phyloP scores from a whole-genome alignment of 2,797 vertebrate genomes.

The Masticophis lateralis region DNA sequence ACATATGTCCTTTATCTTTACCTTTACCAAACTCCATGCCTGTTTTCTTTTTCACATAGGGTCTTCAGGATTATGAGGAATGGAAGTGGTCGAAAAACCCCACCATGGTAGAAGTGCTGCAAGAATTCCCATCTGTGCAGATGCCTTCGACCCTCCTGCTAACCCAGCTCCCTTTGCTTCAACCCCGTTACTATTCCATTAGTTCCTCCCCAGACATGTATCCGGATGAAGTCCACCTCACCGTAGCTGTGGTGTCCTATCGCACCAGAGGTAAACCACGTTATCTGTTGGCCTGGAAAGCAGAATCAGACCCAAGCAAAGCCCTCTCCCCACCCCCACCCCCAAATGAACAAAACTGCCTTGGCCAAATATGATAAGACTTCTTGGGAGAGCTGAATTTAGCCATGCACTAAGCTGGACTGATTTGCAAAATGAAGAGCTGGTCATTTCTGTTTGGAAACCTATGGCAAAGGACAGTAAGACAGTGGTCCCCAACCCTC shows the following conservation, averaged over 20 bases:
- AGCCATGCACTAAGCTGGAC: neutral
- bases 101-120: conserved; percentile 91
- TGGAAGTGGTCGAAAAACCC: conserved; percentile 99
- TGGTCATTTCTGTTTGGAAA: neutral
- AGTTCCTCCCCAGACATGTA: conserved; percentile 93
- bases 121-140: conserved; percentile 94
- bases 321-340: too few relatives aligned
- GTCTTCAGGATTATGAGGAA: conserved; percentile 94
- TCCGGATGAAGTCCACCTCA: conserved; percentile 93
- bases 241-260: conserved; percentile 93
- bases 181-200: conserved; percentile 97
- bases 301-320: neutral
- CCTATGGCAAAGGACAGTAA: neutral
- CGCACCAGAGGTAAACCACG: conserved; percentile 81
- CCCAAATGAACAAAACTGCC: neutral
- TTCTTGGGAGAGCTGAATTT: neutral
- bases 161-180: conserved; percentile 92
- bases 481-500: neutral
- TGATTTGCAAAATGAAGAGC: neutral
- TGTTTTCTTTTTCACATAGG: conserved; percentile 68
- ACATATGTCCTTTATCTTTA: too few relatives aligned
- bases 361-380: neutral
- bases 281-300: rapidly evolving
- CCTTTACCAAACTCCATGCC: too few relatives aligned
- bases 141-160: conserved; percentile 92